phyloP scores from a whole-genome alignment of 1,140 invertebrate species.

The Aphelenchoides besseyi region DNA sequence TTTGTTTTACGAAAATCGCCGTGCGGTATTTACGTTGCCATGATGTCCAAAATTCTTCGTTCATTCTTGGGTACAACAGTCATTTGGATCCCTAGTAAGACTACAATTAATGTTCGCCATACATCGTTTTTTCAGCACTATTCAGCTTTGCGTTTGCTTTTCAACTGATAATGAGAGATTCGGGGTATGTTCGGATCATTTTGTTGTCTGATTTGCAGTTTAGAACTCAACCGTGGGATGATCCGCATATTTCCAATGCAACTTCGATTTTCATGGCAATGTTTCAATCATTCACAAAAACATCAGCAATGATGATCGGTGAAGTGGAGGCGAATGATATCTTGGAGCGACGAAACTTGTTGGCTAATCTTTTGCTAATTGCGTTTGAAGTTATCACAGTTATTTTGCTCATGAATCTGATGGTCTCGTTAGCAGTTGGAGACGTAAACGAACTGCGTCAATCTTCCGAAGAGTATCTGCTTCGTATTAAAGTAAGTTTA shows the following conservation, averaged over 20 bases:
- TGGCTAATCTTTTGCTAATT: slow-evolving; percentile 48
- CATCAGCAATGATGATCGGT: slow-evolving; percentile 54
- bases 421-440: slow-evolving; percentile 52
- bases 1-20: slow-evolving; percentile 49
- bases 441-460: slow-evolving; percentile 46
- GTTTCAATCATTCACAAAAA: slow-evolving; percentile 51
- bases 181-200: too few species aligned
- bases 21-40: slow-evolving; percentile 49
- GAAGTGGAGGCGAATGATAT: slow-evolving; percentile 54
- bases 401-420: slow-evolving; percentile 51
- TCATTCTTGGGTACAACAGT: slow-evolving; percentile 41
- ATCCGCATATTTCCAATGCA: slow-evolving; percentile 23
- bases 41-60: slow-evolving; percentile 40
- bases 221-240: slow-evolving; percentile 50
- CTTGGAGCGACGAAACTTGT: slow-evolving; percentile 42
- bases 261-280: slow-evolving; percentile 41
- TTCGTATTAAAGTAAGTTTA: slow-evolving; percentile 47
- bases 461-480: slow-evolving; percentile 41
- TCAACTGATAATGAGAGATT: slow-evolving; percentile 46
- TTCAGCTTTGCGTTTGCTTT: slow-evolving; percentile 48
- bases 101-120: too few species aligned
- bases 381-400: slow-evolving; percentile 51
- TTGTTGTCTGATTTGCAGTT: too few species aligned
- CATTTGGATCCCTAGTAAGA: slow-evolving; percentile 55
- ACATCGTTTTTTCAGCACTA: too few species aligned